These are phyloP conservation scores for Boloria selene DNA, from an alignment of 2,888 invertebrate species.

Conservation along the genomic window DNA sequence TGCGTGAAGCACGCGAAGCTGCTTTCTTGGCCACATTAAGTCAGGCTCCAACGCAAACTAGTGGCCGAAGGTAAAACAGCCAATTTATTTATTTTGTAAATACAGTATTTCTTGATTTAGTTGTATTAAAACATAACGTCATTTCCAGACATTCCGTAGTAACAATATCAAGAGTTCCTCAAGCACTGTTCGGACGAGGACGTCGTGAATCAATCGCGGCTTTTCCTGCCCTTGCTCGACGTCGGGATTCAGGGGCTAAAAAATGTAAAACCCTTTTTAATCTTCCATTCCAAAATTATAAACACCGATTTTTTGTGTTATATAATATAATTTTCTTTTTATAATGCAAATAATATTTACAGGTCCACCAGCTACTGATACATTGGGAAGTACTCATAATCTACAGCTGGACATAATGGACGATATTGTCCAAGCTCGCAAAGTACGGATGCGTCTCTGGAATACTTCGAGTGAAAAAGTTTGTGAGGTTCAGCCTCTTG, in stretches of 20 bases:
- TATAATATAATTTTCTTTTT: not conserved
- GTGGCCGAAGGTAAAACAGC: conserved; percentile 82
- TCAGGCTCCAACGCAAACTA: conserved; percentile 87
- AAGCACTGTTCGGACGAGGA: conserved; percentile 88
- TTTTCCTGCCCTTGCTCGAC: conserved; percentile 83
- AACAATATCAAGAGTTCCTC: conserved; percentile 91
- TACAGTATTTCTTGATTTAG: not conserved
- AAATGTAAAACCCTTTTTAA: conserved; percentile 60
- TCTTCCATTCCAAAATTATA: not conserved
- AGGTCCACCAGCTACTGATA: conserved; percentile 88
- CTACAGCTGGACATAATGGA: conserved; percentile 94
- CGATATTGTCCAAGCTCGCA: conserved; percentile 91
- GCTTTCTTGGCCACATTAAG: conserved; percentile 92
- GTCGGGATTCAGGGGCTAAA: conserved; percentile 69
- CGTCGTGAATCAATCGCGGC: conserved; percentile 92
- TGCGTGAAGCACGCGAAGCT: conserved; percentile 89
- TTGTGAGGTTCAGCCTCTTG: conserved; percentile 91
- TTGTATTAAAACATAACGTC: conserved; percentile 10
- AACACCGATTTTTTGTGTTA: not conserved
- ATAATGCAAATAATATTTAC: conserved; percentile 40
- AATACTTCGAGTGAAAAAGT: conserved; percentile 90
- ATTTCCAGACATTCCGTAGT: conserved; percentile 89
- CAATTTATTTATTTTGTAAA: not conserved
- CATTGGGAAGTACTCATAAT: conserved; percentile 90
- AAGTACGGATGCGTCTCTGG: conserved; percentile 92